Percentiles rank a stretch among this genome's conserved stretches.
These are phyloP conservation scores for Polietes domitor DNA, from an alignment of 2,888 invertebrate genomes.

Conservation along the genomic window DNA sequence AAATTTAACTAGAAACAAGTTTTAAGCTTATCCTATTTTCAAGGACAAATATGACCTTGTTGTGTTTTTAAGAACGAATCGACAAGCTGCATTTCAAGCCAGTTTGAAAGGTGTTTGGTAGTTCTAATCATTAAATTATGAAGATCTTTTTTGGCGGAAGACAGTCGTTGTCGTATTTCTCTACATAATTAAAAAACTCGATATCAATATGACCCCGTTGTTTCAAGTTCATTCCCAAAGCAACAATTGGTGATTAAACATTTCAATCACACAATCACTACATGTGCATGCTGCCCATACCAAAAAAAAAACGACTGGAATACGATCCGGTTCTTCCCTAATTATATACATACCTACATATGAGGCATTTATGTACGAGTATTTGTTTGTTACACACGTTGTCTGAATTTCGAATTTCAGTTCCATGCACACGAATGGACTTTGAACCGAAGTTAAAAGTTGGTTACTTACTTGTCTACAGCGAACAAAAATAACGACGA, in stretches of 20 bases:
- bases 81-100: too few relatives aligned
- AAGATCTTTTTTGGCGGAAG: too few relatives aligned
- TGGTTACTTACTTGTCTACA: conserved; percentile 17
- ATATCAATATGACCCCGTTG: background rate
- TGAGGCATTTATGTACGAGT: background rate
- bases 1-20: too few relatives aligned
- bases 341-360: too few relatives aligned
- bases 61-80: too few relatives aligned
- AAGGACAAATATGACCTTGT: too few relatives aligned
- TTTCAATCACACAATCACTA: background rate
- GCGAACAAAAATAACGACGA: background rate
- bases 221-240: background rate
- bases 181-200: background rate
- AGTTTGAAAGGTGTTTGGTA: too few relatives aligned
- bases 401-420: background rate
- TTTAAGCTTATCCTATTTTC: too few relatives aligned
- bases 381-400: background rate
- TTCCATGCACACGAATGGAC: background rate
- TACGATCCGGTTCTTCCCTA: conserved; percentile 1
- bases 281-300: too few relatives aligned
- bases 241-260: background rate
- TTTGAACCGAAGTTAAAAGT: conserved; percentile 2
- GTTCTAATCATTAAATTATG: too few relatives aligned
- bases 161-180: too few relatives aligned
- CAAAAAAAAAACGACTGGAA: background rate